phyloP scores from a whole-genome alignment of 2,888 invertebrate species.

The Isotomurus palustris region DNA sequence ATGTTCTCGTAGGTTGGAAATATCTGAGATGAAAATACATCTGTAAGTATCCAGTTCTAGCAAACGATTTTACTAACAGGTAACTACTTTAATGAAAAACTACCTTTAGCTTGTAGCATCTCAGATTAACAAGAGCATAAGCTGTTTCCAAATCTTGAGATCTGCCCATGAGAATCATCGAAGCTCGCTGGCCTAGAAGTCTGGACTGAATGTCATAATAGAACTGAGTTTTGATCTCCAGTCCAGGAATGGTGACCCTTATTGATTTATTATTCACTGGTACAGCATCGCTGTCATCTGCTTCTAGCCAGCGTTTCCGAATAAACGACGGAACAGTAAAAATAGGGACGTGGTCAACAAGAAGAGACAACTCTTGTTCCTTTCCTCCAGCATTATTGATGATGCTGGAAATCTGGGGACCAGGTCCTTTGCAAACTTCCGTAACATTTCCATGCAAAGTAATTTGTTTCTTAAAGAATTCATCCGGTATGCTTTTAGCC shows the following conservation, averaged over 20 bases:
- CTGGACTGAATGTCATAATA: background rate
- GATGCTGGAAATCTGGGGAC: too few relatives aligned
- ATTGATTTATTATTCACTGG: background rate
- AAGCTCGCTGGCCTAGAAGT: background rate
- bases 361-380: background rate
- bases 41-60: background rate
- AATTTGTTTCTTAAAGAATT: slow-evolving; percentile 11
- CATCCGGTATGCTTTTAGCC: slow-evolving; percentile 2
- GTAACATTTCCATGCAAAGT: slow-evolving; percentile 11
- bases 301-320: background rate
- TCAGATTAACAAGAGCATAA: background rate
- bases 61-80: background rate
- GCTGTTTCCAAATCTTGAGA: background rate
- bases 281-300: background rate
- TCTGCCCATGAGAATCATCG: background rate
- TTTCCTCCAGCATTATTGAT: background rate
- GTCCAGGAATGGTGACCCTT: background rate
- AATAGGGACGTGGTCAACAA: slow-evolving; percentile 8
- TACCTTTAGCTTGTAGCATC: slow-evolving; percentile 1
- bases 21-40: background rate
- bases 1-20: slow-evolving; percentile 6
- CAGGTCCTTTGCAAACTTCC: background rate
- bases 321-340: background rate
- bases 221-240: slow-evolving; percentile 1
- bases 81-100: background rate